Conservation (phyloP, 2,888 invertebrate genomes). For the Sympetrum striolatum region DNA sequence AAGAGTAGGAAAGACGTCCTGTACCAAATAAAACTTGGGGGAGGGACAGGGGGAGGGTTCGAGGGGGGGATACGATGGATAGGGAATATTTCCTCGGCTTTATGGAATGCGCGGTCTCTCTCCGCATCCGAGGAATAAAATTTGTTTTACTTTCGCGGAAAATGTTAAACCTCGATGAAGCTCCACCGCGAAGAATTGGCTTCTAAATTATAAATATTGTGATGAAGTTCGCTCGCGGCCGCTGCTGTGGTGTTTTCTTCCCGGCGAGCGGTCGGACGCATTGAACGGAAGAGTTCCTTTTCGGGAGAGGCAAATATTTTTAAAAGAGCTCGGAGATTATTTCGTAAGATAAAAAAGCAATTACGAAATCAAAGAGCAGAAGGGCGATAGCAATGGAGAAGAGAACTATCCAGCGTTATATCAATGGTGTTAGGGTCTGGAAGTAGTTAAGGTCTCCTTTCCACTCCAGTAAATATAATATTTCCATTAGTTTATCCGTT, state of each 20-base stretch:
- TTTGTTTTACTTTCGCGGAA: background rate
- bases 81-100: background rate
- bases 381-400: background rate
- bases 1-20: slow-evolving; percentile 32
- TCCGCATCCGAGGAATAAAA: background rate
- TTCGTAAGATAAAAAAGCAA: background rate
- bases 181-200: background rate
- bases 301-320: background rate
- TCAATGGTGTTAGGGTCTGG: background rate
- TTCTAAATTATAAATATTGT: background rate
- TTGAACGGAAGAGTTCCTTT: background rate
- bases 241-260: background rate
- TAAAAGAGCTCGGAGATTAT: background rate
- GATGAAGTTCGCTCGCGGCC: background rate
- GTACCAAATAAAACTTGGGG: slow-evolving; percentile 31
- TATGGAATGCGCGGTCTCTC: background rate
- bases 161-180: background rate
- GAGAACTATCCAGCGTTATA: too few species aligned
- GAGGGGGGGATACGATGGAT: background rate
- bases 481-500: too few species aligned
- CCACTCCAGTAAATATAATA: background rate
- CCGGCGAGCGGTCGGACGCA: background rate
- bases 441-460: background rate
- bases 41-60: background rate
- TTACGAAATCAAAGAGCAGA: background rate